These are phyloP conservation scores for Pararge aegeria DNA, from an alignment of 1,140 invertebrate genomes.

Conservation along the genomic window DNA sequence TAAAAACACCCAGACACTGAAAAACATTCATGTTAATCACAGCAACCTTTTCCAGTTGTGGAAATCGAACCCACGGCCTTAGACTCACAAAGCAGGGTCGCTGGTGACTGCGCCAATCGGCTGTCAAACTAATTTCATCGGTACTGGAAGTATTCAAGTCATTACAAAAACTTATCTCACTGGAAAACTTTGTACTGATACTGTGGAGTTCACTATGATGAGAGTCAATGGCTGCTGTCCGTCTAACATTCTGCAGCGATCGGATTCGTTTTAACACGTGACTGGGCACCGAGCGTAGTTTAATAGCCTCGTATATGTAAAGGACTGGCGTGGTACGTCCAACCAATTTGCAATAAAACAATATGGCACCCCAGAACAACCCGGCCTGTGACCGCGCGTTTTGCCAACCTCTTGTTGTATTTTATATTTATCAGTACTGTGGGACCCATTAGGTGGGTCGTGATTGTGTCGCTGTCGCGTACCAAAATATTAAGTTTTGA, in stretches of 20 bases:
- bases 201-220: too few relatives aligned
- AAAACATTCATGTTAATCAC: too few relatives aligned
- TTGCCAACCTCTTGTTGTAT: constrained; percentile 51
- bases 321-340: constrained; percentile 71
- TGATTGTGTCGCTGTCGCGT: constrained; percentile 58
- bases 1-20: too few relatives aligned
- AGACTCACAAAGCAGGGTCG: too few relatives aligned
- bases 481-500: constrained; percentile 42
- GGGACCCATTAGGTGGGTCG: constrained; percentile 51
- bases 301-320: constrained; percentile 78
- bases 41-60: too few relatives aligned
- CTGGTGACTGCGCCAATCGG: too few relatives aligned
- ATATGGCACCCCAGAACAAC: constrained; percentile 61
- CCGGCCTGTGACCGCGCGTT: constrained; percentile 50
- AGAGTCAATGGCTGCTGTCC: constrained; percentile 37
- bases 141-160: too few relatives aligned
- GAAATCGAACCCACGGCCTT: too few relatives aligned
- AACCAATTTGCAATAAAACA: constrained; percentile 80
- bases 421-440: constrained; percentile 58
- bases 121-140: too few relatives aligned
- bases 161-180: too few relatives aligned
- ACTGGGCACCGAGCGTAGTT: constrained; percentile 68
- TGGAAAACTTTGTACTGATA: too few relatives aligned
- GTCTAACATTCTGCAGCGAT: constrained; percentile 67
- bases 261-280: constrained; percentile 75